A percentile compares a stretch with the other conserved stretches of the same genome.
These are phyloP conservation scores for Promerops cafer DNA, from an alignment of 2,113 vertebrate genomes.

Conservation along the genomic window DNA sequence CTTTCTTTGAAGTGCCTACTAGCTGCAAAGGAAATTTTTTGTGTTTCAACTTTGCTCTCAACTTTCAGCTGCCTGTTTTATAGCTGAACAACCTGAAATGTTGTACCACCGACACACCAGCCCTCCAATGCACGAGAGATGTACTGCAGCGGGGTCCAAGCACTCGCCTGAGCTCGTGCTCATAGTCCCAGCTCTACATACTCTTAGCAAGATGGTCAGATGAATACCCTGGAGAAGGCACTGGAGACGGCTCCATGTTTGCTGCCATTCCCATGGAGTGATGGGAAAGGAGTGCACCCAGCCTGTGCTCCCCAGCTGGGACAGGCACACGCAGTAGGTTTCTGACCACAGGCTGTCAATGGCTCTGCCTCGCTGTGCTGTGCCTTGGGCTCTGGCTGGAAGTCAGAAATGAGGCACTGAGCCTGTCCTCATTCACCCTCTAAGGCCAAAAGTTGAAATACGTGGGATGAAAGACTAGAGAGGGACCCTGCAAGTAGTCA, in stretches of 20 bases:
- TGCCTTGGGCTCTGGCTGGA: neutral
- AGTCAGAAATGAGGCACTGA: neutral
- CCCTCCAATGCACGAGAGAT: neutral
- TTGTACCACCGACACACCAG: neutral
- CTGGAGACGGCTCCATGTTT: neutral
- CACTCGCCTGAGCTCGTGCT: accelerated
- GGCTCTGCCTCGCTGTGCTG: neutral
- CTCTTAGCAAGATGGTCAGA: neutral
- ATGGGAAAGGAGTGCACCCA: neutral
- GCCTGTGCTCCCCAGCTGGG: neutral
- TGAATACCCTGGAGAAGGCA: neutral
- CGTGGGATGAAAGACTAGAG: neutral
- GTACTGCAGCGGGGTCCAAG: accelerated
- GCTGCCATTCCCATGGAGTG: neutral
- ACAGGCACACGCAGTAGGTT: accelerated
- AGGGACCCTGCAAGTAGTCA: neutral
- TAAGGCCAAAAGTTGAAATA: neutral
- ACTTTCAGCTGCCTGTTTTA: neutral
- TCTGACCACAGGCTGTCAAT: neutral
- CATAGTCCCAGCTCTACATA: too few species aligned
- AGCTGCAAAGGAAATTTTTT: neutral
- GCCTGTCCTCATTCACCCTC: neutral
- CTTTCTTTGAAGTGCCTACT: neutral
- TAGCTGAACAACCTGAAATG: neutral
- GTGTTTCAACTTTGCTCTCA: accelerated